Evolutionary conservation across 1,140 invertebrate species (phyloP).

Genomic region (Aphelinus atriplicis): DNA sequence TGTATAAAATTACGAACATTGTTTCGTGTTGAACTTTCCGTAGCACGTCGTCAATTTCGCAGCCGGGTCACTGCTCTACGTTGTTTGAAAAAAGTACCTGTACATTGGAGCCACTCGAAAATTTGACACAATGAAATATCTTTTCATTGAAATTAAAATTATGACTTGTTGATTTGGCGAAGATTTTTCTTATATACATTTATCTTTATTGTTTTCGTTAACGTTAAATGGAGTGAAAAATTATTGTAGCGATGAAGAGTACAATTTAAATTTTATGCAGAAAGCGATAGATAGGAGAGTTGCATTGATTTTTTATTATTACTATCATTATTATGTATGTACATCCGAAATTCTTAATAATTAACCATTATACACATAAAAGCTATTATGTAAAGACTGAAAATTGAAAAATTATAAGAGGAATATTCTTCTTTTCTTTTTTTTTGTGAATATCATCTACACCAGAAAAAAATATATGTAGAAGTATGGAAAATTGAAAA

Average conservation of each 20-base stretch:
- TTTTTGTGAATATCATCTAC: conserved; percentile 55
- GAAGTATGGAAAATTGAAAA: conserved; percentile 48
- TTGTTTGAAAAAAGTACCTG: conserved; percentile 35
- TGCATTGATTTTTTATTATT: conserved; percentile 45
- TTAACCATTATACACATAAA: conserved; percentile 54
- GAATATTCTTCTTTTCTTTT: conserved; percentile 42
- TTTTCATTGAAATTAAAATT: conserved; percentile 32
- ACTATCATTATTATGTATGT: conserved; percentile 37
- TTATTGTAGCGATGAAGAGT: conserved; percentile 21
- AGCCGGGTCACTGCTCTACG: conserved; percentile 14
- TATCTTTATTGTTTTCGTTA: conserved; percentile 38
- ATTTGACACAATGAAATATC: conserved; percentile 25
- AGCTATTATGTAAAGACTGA: conserved; percentile 63
- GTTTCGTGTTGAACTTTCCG: conserved; percentile 1
- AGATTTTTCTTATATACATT: conserved; percentile 30
- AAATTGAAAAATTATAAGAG: conserved; percentile 60
- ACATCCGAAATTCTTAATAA: conserved; percentile 42
- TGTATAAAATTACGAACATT: conserved; percentile 5
- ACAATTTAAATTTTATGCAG: too few relatives aligned
- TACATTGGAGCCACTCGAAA: conserved; percentile 23
- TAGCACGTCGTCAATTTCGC: conserved; percentile 25
- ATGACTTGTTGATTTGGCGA: conserved; percentile 33
- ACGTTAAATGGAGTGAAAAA: conserved; percentile 31
- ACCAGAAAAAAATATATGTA: conserved; percentile 55
- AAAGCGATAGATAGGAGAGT: conserved; percentile 1